Conservation (phyloP, 2,797 vertebrate genomes). For the Hemitrygon akajei region DNA sequence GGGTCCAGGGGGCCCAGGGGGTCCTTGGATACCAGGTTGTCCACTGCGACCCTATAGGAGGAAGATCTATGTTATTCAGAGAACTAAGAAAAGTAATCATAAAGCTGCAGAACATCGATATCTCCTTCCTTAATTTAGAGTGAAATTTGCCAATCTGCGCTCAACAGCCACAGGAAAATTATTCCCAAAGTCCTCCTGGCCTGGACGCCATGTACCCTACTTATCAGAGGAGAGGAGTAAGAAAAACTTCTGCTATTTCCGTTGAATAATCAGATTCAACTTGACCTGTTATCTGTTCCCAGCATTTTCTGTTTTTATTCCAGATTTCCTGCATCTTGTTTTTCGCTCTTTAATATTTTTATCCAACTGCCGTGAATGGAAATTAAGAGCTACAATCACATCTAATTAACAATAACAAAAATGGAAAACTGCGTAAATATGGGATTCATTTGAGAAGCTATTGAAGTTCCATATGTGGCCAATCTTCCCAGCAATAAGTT, state of each 20-base stretch:
- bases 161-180: not conserved
- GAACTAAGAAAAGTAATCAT: not conserved
- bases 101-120: not conserved
- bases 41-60: conserved; percentile 61
- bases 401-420: not conserved
- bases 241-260: not conserved
- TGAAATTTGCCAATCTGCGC: not conserved
- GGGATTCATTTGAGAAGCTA: not conserved
- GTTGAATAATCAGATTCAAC: too few species aligned
- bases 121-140: not conserved
- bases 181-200: not conserved
- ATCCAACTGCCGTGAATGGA: not conserved
- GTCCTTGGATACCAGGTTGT: conserved; percentile 54
- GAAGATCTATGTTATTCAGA: not conserved
- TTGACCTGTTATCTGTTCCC: too few species aligned
- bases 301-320: too few species aligned
- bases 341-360: too few species aligned
- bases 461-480: not conserved
- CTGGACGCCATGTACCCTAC: not conserved
- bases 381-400: not conserved
- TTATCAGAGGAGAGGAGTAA: not conserved
- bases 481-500: not conserved
- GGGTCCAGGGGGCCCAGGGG: conserved; percentile 55
- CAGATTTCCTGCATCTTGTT: too few species aligned
- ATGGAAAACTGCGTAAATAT: not conserved